These are phyloP conservation scores for Acrobasis suavella DNA, from an alignment of 2,888 invertebrate genomes.

Conservation along the genomic window DNA sequence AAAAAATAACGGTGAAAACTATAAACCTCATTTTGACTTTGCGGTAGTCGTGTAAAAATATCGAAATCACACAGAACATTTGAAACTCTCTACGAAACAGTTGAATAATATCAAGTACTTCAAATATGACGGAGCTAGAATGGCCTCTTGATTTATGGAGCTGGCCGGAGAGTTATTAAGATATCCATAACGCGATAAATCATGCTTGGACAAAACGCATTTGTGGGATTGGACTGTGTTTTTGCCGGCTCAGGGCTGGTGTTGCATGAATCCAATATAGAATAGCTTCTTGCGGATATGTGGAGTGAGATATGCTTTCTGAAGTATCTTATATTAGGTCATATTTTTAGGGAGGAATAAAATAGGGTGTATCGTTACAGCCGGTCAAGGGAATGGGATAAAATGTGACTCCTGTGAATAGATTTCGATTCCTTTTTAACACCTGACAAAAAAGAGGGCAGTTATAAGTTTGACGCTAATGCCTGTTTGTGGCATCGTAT, in stretches of 20 bases:
- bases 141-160: slow-evolving; percentile 22
- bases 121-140: slow-evolving; percentile 15
- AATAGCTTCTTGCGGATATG: slow-evolving; percentile 1
- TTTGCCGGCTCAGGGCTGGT: slow-evolving; percentile 34
- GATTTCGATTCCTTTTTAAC: no score
- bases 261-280: slow-evolving; percentile 9
- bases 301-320: neutral
- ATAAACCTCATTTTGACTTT: no score
- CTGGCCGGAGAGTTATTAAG: slow-evolving; percentile 54
- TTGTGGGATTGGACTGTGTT: slow-evolving; percentile 44
- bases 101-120: slow-evolving; percentile 13
- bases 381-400: no score
- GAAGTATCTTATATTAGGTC: no score
- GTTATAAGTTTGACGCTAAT: no score
- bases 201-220: slow-evolving; percentile 53
- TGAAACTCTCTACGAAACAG: neutral
- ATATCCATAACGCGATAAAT: slow-evolving; percentile 56
- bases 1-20: no score
- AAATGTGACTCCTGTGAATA: no score
- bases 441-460: no score
- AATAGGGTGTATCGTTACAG: no score
- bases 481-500: no score
- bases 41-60: neutral
- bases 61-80: neutral
- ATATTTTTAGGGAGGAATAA: no score